phyloP scores from a whole-genome alignment of 2,113 vertebrate species.

The Calidris pugnax region DNA sequence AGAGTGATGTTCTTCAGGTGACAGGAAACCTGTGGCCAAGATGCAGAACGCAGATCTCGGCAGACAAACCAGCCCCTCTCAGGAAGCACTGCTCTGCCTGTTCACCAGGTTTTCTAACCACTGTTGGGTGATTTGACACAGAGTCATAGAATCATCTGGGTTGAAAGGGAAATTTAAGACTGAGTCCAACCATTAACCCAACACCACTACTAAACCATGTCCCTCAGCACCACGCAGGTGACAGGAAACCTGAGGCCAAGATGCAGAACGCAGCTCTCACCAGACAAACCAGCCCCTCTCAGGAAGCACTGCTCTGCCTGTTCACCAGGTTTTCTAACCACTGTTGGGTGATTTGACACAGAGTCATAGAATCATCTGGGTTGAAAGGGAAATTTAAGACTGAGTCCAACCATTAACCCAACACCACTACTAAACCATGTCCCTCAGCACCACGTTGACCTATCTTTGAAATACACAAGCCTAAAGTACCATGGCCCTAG shows the following conservation, averaged over 20 bases:
- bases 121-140: neutral
- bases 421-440: neutral
- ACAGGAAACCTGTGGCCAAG: neutral
- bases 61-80: neutral
- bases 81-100: neutral
- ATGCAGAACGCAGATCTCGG: neutral
- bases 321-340: neutral
- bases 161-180: neutral
- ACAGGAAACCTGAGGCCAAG: neutral
- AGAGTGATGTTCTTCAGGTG: neutral
- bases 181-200: neutral
- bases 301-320: neutral
- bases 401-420: neutral
- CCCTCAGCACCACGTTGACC: neutral
- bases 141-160: neutral
- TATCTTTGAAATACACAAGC: neutral
- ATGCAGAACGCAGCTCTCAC: neutral
- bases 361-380: neutral
- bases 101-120: neutral
- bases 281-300: neutral
- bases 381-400: neutral
- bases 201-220: neutral
- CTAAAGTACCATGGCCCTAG: fast-evolving
- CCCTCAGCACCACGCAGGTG: neutral
- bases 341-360: neutral